Evolutionary conservation across 2,797 vertebrate species (phyloP).

Genomic region (Paguma larvata): DNA sequence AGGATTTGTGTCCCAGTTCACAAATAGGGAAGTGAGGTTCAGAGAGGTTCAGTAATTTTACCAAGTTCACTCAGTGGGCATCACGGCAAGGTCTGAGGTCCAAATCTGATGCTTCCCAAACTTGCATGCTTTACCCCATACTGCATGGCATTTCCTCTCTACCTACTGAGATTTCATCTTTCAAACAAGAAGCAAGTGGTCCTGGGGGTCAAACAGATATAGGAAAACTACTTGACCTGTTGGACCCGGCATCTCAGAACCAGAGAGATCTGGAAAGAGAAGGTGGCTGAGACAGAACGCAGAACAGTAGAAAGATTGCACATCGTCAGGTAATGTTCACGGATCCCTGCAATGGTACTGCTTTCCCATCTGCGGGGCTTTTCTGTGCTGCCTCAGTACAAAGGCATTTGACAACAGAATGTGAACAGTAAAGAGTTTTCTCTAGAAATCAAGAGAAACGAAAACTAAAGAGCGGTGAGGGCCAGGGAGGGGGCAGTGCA

Average conservation of each 20-base stretch:
- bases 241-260: neutral
- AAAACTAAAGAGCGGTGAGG: neutral
- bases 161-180: neutral
- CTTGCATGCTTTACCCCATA: neutral
- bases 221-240: neutral
- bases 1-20: neutral
- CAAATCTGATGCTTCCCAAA: neutral
- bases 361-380: neutral
- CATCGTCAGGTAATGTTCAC: accelerated
- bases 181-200: neutral
- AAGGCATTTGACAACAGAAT: neutral
- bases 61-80: neutral
- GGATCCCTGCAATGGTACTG: neutral
- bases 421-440: neutral
- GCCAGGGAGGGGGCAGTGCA: neutral
- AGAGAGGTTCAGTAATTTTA: neutral
- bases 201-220: no score
- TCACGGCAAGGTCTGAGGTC: neutral
- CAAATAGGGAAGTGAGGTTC: neutral
- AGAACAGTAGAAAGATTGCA: neutral
- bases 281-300: neutral
- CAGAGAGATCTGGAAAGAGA: neutral
- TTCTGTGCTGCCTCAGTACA: neutral
- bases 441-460: neutral
- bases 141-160: neutral